Conservation (phyloP, 1,140 invertebrate genomes). For the Adoxophyes honmai region DNA sequence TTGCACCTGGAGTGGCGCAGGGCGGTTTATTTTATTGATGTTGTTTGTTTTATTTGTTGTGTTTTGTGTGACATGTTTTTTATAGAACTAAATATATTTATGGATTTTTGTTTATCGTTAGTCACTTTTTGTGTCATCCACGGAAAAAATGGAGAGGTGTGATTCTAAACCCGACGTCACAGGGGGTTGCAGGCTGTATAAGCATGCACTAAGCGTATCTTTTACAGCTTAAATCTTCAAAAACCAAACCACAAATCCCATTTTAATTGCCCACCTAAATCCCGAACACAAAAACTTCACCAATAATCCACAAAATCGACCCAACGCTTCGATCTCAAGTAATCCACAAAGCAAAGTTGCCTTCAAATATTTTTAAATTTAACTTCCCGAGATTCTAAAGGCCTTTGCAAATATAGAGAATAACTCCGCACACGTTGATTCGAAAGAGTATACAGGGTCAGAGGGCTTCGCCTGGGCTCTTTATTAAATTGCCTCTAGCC, state of each 20-base stretch:
- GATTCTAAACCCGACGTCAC: too few species aligned
- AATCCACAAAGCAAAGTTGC: constrained; percentile 6
- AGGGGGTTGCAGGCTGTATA: too few species aligned
- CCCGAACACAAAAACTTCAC: background rate
- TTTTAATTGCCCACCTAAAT: too few species aligned
- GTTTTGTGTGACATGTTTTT: too few species aligned
- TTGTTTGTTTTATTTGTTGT: too few species aligned
- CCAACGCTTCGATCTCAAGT: background rate
- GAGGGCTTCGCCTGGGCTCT: background rate
- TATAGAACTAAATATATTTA: too few species aligned
- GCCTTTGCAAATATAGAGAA: constrained; percentile 15
- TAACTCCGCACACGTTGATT: constrained; percentile 1
- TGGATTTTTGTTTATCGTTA: too few species aligned
- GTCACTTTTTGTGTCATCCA: too few species aligned
- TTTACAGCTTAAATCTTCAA: background rate
- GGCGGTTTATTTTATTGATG: too few species aligned
- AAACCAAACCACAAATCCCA: background rate
- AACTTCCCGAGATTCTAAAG: constrained; percentile 5
- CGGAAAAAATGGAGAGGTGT: too few species aligned
- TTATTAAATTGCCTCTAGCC: constrained; percentile 11
- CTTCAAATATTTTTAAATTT: constrained; percentile 11
- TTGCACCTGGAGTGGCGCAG: too few species aligned
- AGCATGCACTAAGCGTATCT: too few species aligned
- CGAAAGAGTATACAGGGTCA: background rate
- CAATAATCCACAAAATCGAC: background rate